Base-by-base conservation (phyloP, 1,140 invertebrate genomes). In the Frieseomelitta varia region DNA sequence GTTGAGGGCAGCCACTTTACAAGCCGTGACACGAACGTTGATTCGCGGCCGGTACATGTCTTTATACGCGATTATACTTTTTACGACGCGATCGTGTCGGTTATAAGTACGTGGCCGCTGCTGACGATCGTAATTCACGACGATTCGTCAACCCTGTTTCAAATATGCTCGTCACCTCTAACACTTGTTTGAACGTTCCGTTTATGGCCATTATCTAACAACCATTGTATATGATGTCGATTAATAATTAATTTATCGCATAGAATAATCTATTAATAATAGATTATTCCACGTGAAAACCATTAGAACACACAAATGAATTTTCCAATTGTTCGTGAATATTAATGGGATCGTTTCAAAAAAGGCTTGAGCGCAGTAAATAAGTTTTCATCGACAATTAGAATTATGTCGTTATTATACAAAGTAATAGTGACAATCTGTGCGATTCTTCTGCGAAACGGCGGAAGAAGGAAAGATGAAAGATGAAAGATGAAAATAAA, bases 1-100 rank as follows among this genome's bases (percentile, higher is more conserved):
- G 80, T 82, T 77, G 51, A 82, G 51, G 80, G 73, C 61, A 65
- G 53, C 30, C 82, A 73, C 73, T 68, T 76, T 76, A 19, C 63
- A 55, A 51, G 17, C 63, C 80, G 80, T 77, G 82, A 79, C 78
- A 30, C 2, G 82, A 84, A 79, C 56, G 77, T 63, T 56, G 68
- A 79, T 67, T 80, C 68, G 56, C 30, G 39, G 21, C 24, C 14
- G 24, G 77, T 84, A 84, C 68, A 24, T 65, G 82, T 67, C 53
- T 84, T 72, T 67, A 72, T 71, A 53, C 82, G 82, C 82, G 82
- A 73, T 79, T 72, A 73, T 80, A 73, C 34, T 84, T 72, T 79
- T 84, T 73, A 80, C 30, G 68, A 65, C 24, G 76, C 82, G 56
- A 79, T 65, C 24, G n/a, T 72, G 76, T 63, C 34, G 67, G 55